These are phyloP conservation scores for Drosophila anceps DNA, from an alignment of 2,888 invertebrate species.

Conservation along the genomic window DNA sequence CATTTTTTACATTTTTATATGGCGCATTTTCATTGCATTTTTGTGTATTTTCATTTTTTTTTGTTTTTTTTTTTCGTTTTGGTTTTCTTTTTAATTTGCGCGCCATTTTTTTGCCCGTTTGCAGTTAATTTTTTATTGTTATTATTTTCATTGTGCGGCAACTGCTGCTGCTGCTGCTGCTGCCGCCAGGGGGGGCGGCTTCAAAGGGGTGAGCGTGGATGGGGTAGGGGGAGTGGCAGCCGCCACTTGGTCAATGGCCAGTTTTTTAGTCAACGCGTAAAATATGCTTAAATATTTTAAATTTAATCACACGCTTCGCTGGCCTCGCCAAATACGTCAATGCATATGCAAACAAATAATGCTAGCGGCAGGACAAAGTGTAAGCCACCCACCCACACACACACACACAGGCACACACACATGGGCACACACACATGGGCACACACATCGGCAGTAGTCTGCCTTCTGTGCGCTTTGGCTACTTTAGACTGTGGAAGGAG, in stretches of 20 bases:
- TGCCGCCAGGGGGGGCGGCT: not conserved
- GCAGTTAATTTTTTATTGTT: slow-evolving; percentile 69
- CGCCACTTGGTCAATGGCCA: slow-evolving; percentile 67
- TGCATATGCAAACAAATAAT: slow-evolving; percentile 79
- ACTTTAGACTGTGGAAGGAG: not conserved
- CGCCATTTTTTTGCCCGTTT: slow-evolving; percentile 64
- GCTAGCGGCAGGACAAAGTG: slow-evolving; percentile 17
- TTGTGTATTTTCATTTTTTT: slow-evolving; percentile 21
- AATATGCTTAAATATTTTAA: slow-evolving; percentile 80
- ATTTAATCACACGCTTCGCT: slow-evolving; percentile 78
- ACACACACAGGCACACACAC: not conserved
- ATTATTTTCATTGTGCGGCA: slow-evolving; percentile 62
- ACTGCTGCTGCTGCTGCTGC: not conserved
- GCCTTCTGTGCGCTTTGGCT: not conserved
- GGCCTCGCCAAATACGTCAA: slow-evolving; percentile 75
- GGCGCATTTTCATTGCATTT: slow-evolving; percentile 52
- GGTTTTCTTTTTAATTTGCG: slow-evolving; percentile 75
- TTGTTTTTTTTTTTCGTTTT: slow-evolving; percentile 37
- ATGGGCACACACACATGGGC: not conserved
- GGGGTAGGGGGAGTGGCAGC: slow-evolving; percentile 3
- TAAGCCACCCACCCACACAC: slow-evolving; percentile 1
- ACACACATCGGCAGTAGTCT: not conserved
- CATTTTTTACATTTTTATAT: slow-evolving; percentile 54
- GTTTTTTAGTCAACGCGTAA: slow-evolving; percentile 76
- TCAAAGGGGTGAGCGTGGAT: no score